phyloP scores from a whole-genome alignment of 2,113 vertebrate species.

The Rhynchomys soricoides region DNA sequence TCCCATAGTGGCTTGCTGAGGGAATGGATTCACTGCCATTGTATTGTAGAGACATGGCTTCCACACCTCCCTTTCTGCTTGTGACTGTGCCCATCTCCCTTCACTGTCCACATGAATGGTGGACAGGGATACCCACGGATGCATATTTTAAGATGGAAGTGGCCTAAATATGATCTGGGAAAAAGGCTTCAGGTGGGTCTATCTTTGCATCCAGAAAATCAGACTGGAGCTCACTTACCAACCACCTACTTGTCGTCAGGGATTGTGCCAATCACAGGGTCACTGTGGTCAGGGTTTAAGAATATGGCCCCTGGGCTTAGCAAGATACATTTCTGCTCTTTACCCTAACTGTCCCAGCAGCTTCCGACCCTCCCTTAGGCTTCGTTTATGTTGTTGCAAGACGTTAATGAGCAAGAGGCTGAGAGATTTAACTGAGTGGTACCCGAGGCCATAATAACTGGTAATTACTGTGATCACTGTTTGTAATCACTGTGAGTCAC shows the following conservation, averaged over 20 bases:
- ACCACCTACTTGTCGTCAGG: background rate
- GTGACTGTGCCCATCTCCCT: background rate
- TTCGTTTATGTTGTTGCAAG: background rate
- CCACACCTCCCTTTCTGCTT: background rate
- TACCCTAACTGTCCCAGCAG: background rate
- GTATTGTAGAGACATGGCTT: background rate
- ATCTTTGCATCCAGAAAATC: background rate
- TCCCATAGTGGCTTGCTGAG: background rate
- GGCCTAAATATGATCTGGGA: background rate
- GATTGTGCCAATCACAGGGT: background rate
- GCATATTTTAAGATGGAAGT: constrained; percentile 4
- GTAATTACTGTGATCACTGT: background rate
- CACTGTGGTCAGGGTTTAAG: background rate
- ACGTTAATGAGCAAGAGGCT: background rate
- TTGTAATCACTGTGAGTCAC: background rate
- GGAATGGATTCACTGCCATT: background rate
- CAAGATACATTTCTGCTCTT: background rate
- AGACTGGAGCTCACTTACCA: background rate
- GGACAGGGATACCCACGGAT: background rate
- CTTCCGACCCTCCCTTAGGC: background rate
- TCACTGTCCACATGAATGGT: background rate
- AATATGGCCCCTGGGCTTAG: background rate
- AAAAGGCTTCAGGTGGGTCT: background rate
- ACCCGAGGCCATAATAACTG: background rate
- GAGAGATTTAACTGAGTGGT: background rate